Percentiles rank a stretch among this genome's conserved stretches.
These are phyloP conservation scores for Phaedon cochleariae DNA, from an alignment of 2,888 invertebrate genomes.

Conservation along the genomic window DNA sequence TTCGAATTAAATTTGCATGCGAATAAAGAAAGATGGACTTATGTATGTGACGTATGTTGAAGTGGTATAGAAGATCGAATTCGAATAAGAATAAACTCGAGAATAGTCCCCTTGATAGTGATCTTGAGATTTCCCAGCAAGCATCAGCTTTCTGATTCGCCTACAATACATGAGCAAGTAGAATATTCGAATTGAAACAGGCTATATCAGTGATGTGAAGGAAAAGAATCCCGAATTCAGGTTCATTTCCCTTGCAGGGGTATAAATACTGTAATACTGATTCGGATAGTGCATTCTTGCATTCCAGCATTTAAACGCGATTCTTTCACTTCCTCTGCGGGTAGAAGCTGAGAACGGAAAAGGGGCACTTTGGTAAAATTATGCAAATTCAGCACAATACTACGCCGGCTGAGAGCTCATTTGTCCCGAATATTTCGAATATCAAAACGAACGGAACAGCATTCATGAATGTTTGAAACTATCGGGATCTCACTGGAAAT, in stretches of 20 bases:
- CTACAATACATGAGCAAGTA: too few relatives aligned
- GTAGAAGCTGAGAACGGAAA: background rate
- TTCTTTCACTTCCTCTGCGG: background rate
- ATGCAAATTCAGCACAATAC: background rate
- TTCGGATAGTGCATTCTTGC: background rate
- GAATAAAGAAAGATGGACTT: too few relatives aligned
- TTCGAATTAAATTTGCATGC: too few relatives aligned
- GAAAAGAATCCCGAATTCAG: background rate
- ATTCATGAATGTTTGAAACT: slow-evolving; percentile 15
- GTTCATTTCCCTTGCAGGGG: background rate
- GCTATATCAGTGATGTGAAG: background rate
- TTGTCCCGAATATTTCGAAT: background rate
- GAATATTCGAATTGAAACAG: too few relatives aligned
- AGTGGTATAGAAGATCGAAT: background rate
- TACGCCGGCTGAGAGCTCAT: background rate
- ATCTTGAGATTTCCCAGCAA: too few relatives aligned
- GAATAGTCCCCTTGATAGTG: too few relatives aligned
- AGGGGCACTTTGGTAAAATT: background rate
- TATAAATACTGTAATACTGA: background rate
- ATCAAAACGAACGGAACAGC: slow-evolving; percentile 2
- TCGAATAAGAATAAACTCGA: background rate
- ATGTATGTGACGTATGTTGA: too few relatives aligned
- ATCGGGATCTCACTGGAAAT: slow-evolving; percentile 22
- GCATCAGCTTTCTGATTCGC: too few relatives aligned
- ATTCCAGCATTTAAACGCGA: background rate